Base-by-base conservation (phyloP, 2,113 vertebrate genomes). In the Pagrus major region DNA sequence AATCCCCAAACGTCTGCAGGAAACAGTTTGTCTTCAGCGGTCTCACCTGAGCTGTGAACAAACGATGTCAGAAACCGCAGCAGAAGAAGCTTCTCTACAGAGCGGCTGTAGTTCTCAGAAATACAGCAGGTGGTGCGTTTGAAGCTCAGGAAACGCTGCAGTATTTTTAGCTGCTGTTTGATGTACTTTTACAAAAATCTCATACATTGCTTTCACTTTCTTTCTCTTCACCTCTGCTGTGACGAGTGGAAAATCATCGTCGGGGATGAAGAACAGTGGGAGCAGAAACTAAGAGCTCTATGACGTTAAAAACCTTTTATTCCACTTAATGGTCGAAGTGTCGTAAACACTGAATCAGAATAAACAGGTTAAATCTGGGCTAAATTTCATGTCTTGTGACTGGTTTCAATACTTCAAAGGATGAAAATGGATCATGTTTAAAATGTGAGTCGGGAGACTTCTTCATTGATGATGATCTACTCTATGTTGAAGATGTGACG, bases 71-170 rank as follows among this genome's bases (percentile, higher is more conserved):
- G 16, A 67, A 67, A 71, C 71, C 47, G 0, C 76, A 67, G 44
- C 52, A 69, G 35, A 29, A 61, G 60, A 76, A 33, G 39, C n/a
- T 71, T 72, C 67, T 64, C 61, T 9, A 16, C 37, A 49, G 23
- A 6, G 18, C 18, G 35, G 0, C 58, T 54, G 4, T 0, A 20
- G 6, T 75, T 75, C 72, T 54, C 0, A 73, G 68, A 77, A 61
- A 63, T 70, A 0, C 60, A 1, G 2, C 10, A 21, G 15, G 21
- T 25, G 60, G 10, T 52, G 37, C 10, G 47, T 81, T 78, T 75
- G 70, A 81, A 66, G 72, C 54, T 81, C 74, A 87, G 85, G 77
- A 87, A 87, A 69, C 42, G 12, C 39, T 42, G 58, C 67, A 21
- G 78, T 78, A 81, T 81, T 87, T 87, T 63, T 71, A 75, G 44